Percentiles rank a stretch among this genome's conserved stretches.
These are phyloP conservation scores for Euphonia xanthogaster DNA, from an alignment of 2,797 vertebrate species.

Conservation along the genomic window DNA sequence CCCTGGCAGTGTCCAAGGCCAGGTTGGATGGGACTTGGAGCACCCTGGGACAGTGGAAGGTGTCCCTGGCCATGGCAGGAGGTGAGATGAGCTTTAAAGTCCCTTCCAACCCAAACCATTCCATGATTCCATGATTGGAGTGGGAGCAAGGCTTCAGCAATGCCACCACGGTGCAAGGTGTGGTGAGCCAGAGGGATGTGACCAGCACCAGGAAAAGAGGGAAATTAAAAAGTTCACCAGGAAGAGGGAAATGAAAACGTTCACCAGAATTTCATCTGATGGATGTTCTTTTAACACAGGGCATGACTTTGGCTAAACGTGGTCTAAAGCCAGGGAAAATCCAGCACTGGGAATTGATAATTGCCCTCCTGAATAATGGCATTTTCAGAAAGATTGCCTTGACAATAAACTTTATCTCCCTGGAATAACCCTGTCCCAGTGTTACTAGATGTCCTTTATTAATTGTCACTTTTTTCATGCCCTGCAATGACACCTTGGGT, in stretches of 20 bases:
- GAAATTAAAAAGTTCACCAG: neutral
- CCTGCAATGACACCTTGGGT: neutral
- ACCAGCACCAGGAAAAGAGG: neutral
- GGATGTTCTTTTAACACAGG: neutral
- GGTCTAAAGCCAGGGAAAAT: neutral
- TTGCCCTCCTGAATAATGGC: neutral
- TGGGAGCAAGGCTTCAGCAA: neutral
- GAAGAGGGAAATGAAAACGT: neutral
- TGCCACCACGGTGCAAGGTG: accelerated
- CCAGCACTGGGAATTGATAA: too few species aligned
- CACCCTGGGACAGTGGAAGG: accelerated
- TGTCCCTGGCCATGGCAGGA: neutral
- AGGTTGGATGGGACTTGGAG: accelerated
- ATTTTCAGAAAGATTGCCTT: neutral
- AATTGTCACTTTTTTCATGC: neutral
- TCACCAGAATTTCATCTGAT: neutral
- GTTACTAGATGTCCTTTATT: neutral
- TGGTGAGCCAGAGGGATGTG: neutral
- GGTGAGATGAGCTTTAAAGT: too few species aligned
- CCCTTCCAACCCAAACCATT: neutral
- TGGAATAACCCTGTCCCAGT: neutral
- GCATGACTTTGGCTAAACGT: neutral
- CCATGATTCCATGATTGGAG: neutral
- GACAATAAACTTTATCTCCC: neutral
- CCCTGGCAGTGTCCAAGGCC: neutral